Evolutionary conservation across 2,888 invertebrate species (phyloP), one percentile per base, ranked within the genome.

Genomic region (Oligia strigilis): DNA sequence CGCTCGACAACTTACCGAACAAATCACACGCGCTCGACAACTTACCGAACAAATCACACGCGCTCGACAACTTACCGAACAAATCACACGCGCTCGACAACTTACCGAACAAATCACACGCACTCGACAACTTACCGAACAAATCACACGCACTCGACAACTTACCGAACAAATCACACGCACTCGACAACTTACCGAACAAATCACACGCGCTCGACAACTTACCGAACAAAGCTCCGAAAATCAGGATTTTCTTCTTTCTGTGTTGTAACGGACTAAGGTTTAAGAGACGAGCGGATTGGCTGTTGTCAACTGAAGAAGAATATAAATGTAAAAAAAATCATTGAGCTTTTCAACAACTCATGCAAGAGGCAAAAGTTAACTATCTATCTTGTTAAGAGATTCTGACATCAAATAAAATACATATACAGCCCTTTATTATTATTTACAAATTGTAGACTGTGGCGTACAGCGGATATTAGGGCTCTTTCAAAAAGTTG

Each of bases 201-300:
- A 77, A 81, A 77, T 87, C 87, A 60, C 71, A 66, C 75, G 75
- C 73, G 36, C 36, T 36, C 36, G 36, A 36, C 36, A 36, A 36
- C 36, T 36, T 46, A 46, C 46, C 46, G 11, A 46, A 46, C 11
- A 46, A 81, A 77, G 75, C 74, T 43, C 49, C 23, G 29, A 77
- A 84, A 74, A 75, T 29, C 40, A 72, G 66, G 81, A 66, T 78
- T 82, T 86, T 77, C 78, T 73, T 85, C 82, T 87, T 87, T 86
- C 64, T 87, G 79, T 74, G 52, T 74, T 70, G 75, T 64, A 13
- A 36, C 58, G 6, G 67, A 49, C 46, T 73, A 84, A 81, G 75
- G 62, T 58, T 5, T 1, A 55, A 19, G 43, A 62, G 23, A 6
- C 19, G 23, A 82, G 86, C 73, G 83, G 62, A 29, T 46, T 6